Evolutionary conservation across 2,888 invertebrate genomes (phyloP), one percentile per base, ranked within the genome.

Genomic region (Coelinius sp.): DNA sequence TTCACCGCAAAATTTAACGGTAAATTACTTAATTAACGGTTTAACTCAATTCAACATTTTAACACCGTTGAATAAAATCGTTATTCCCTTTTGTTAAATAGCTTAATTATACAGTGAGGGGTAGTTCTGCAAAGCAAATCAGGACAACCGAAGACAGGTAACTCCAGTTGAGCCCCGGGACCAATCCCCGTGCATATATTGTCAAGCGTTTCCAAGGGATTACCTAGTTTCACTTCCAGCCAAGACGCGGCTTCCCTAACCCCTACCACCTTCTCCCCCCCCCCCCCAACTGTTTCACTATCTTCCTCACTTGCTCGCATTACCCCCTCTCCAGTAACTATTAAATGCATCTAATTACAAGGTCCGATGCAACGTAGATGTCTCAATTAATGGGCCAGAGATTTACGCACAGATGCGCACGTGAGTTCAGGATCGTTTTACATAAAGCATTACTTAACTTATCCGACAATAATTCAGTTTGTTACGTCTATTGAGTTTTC

Each of bases 281-380:
- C 73, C 77, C 24, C 24, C 73, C 75, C 64, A 68, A 31, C 62
- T 46, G 22, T 66, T 56, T 49, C 22, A 49, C n/a, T 63, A 14
- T 24, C 41, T 31, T 20, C n/a, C n/a, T 44, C 31, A 5, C 62
- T 41, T 52, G 8, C 68, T 17, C 59, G 22, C 46, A 68, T 27
- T 80, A 74, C 76, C 75, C 73, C n/a, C n/a, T n/a, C n/a, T n/a
- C n/a, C 77, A 71, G 79, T 79, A 82, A 83, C 85, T 87, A 86
- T 86, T 86, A 87, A 84, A 85, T 85, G 86, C 84, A 86, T 86
- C 84, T 86, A 87, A 87, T 86, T 87, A 86, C 85, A 85, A 84
- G 84, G 82, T 79, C 81, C 80, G 82, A 82, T 81, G 82, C 82
- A 80, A 81, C 84, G 82, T 82, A 81, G 84, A 86, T 85, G 83